Percentiles rank a stretch among this genome's conserved stretches.
These are phyloP conservation scores for Apocheima hispidaria DNA, from an alignment of 2,888 invertebrate genomes.

Conservation along the genomic window DNA sequence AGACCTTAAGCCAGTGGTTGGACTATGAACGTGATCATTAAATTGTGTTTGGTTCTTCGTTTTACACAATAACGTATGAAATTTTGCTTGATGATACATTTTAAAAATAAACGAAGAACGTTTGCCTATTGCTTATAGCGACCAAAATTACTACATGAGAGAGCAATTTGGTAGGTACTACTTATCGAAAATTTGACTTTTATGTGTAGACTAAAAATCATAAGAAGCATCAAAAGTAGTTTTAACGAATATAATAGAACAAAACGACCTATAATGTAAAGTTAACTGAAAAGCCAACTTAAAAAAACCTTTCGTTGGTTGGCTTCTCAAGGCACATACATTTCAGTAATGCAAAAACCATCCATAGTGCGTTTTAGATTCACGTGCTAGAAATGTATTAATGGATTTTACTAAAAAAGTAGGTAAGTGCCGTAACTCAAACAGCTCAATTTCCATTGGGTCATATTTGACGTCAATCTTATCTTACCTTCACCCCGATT, in stretches of 20 bases:
- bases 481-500: conserved; percentile 30
- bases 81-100: not conserved
- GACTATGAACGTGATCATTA: not conserved
- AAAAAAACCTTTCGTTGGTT: no score
- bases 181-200: no score
- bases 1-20: not conserved
- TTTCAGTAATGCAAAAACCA: not conserved
- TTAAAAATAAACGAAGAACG: not conserved
- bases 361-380: not conserved
- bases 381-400: not conserved
- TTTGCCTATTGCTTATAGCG: not conserved
- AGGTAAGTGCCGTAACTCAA: not conserved
- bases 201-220: no score
- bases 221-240: no score
- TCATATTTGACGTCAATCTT: conserved; percentile 40
- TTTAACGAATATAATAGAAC: no score
- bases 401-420: not conserved
- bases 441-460: conserved; percentile 19
- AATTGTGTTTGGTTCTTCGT: not conserved
- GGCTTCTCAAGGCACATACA: no score
- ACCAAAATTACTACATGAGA: no score
- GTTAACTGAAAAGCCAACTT: no score
- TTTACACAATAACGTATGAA: not conserved
- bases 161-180: no score
- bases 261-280: no score